phyloP scores from a whole-genome alignment of 2,113 vertebrate species.

The Oreotrochilus melanogaster region DNA sequence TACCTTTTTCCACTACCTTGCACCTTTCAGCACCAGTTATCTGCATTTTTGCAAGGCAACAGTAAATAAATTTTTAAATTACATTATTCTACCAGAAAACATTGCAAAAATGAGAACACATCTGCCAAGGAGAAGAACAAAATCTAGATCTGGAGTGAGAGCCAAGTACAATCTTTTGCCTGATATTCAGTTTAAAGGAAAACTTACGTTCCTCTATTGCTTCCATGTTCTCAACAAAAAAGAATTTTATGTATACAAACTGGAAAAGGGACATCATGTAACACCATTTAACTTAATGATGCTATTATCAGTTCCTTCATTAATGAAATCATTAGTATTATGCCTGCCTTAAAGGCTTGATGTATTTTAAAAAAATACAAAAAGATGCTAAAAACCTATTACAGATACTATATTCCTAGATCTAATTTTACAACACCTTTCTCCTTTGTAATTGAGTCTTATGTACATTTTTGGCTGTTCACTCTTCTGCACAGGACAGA shows the following conservation, averaged over 20 bases:
- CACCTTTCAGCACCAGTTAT: background rate
- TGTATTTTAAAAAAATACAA: background rate
- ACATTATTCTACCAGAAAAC: background rate
- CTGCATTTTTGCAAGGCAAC: background rate
- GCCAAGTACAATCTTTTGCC: accelerated
- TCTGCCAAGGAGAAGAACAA: background rate
- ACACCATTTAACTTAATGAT: background rate
- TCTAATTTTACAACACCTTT: background rate
- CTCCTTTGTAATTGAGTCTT: background rate
- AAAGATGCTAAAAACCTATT: background rate
- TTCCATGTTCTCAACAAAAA: accelerated
- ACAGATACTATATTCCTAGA: background rate
- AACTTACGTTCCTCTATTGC: background rate
- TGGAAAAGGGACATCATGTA: background rate
- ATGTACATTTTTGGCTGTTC: background rate
- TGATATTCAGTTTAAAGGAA: background rate
- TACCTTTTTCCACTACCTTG: background rate
- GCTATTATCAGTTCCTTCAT: background rate
- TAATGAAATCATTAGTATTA: background rate
- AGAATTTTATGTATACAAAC: background rate
- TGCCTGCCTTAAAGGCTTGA: background rate
- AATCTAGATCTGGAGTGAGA: background rate
- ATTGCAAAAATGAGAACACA: background rate
- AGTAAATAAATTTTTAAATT: background rate
- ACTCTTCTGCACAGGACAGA: background rate